Base-by-base conservation (phyloP, 1,140 invertebrate genomes). In the Hermetia illucens region DNA sequence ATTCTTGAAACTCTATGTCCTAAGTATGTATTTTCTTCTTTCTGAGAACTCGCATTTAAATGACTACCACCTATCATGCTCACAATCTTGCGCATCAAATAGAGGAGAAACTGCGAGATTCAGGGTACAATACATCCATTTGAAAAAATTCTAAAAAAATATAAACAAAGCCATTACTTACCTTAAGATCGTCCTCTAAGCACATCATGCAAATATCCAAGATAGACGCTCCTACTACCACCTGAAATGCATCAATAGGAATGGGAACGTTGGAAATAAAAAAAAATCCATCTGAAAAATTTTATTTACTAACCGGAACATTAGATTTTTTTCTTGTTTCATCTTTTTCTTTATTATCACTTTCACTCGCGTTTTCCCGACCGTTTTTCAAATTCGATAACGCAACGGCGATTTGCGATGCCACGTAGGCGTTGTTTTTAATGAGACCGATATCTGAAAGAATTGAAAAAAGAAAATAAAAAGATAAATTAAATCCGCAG, bases 361-460 rank as follows among this genome's bases (percentile, higher is more conserved):
- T 8, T 13, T 13, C 10, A 25, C 10, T 21, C 13, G 21, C 8
- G 13, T 19, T 34, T 24, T 22, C 35, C 18, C 24, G 10, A 31
- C 30, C 19, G 38, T 36, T 12, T 13, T 39, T 30, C 38, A 32
- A 20, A 41, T 41, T 56, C 44, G 62, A 52, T 40, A 79, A 69
- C 52, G 75, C 69, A 4, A 77, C 58, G 6, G 90, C 86, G 49
- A 97, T 87, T 61, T 82, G 62, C 36, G 83, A 77, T 13, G 83
- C 92, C 35, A 91, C 70, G 43, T 57, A 65, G 3, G 88, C 91
- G 65, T 97, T 97, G 62, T 96, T 91, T 65, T 88, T 78, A 48
- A 98, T 79, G 19, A 98, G 66, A 3, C 78, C 83, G 52, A 91
- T 80, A 66, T 96, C 88, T 81, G 57, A 25, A 18, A 27, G 18